phyloP scores from a whole-genome alignment of 2,888 invertebrate species.

The Drosophila mulleri region DNA sequence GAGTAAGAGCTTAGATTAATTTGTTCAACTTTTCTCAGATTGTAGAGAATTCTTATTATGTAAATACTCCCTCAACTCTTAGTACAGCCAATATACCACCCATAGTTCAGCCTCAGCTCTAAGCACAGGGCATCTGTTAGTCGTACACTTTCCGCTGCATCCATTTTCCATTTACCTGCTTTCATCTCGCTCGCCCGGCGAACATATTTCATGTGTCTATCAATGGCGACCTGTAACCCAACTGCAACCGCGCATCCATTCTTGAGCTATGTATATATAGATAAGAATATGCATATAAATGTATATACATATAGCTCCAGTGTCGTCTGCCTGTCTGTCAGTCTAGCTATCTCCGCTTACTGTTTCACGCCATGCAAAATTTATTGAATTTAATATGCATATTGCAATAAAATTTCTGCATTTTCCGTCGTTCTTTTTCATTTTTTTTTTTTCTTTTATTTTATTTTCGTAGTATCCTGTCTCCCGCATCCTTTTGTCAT shows the following conservation, averaged over 20 bases:
- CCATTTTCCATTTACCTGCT: slow-evolving; percentile 15
- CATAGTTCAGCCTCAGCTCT: too few relatives aligned
- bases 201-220: slow-evolving; percentile 69
- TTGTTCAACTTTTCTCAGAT: not conserved
- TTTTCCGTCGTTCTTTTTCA: slow-evolving; percentile 32
- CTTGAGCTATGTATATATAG: slow-evolving; percentile 48
- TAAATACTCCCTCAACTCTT: not conserved
- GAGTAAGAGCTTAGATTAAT: too few relatives aligned
- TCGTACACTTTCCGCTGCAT: not conserved
- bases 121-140: not conserved
- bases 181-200: slow-evolving; percentile 21
- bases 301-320: slow-evolving; percentile 13
- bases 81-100: too few relatives aligned
- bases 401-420: slow-evolving; percentile 68
- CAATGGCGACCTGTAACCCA: slow-evolving; percentile 58
- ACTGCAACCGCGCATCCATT: slow-evolving; percentile 50
- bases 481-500: slow-evolving; percentile 43
- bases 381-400: slow-evolving; percentile 79
- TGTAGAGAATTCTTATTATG: not conserved
- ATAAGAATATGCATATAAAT: slow-evolving; percentile 3
- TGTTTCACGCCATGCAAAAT: slow-evolving; percentile 46
- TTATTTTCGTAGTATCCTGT: slow-evolving; percentile 2
- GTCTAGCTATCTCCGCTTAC: slow-evolving; percentile 24
- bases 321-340: slow-evolving; percentile 48
- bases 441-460: not conserved